Evolutionary conservation across 1,140 invertebrate genomes (phyloP).

Genomic region (Drosophila ficusphila): DNA sequence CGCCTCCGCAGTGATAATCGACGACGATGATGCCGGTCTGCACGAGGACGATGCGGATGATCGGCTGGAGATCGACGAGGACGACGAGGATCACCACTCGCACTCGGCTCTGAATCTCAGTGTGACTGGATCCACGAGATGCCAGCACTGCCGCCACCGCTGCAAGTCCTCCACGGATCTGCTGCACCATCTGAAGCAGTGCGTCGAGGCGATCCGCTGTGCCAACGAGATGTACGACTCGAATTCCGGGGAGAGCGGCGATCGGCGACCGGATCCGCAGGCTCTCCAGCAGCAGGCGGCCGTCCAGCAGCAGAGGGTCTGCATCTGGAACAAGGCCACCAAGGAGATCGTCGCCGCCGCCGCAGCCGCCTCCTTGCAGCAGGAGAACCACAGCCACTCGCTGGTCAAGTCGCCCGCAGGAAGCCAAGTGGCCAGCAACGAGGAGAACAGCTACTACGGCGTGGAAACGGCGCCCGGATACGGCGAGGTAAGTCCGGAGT

Average conservation of each 20-base stretch:
- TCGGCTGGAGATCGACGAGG: conserved; percentile 71
- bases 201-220: conserved; percentile 85
- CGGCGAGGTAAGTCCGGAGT: conserved; percentile 84
- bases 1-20: conserved; percentile 64
- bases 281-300: conserved; percentile 64
- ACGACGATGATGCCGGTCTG: conserved; percentile 85
- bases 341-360: conserved; percentile 83
- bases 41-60: conserved; percentile 74
- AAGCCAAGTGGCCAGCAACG: conserved; percentile 61
- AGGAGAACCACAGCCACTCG: conserved; percentile 40
- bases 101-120: conserved; percentile 79
- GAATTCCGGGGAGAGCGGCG: conserved; percentile 76
- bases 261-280: conserved; percentile 54
- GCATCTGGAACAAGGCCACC: conserved; percentile 87
- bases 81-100: conserved; percentile 72
- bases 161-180: conserved; percentile 93
- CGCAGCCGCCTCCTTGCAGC: conserved; percentile 42
- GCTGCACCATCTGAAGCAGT: conserved; percentile 89
- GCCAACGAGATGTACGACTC: conserved; percentile 83
- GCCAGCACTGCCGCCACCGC: conserved; percentile 92
- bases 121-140: conserved; percentile 88
- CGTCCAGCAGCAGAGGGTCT: conserved; percentile 85
- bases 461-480: conserved; percentile 85
- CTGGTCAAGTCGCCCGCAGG: conserved; percentile 36
- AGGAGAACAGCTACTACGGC: conserved; percentile 84